A percentile compares a stretch with the other conserved stretches of the same genome.
Conservation (phyloP, 2,113 vertebrate genomes). For the Cyrtonyx montezumae region DNA sequence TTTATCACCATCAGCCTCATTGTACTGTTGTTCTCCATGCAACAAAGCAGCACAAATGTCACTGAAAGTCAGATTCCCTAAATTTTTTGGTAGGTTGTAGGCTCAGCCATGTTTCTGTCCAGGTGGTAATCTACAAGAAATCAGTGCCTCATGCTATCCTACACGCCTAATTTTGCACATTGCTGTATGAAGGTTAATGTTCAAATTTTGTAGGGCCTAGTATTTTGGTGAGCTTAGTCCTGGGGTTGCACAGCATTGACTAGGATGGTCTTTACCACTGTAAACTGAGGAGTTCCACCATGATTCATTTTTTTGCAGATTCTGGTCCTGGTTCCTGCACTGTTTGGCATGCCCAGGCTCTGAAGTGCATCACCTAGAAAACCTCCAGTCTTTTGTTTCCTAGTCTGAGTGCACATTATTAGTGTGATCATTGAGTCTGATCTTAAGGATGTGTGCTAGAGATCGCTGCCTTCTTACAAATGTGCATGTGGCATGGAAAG, state of each 20-base stretch:
- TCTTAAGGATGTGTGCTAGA: background rate
- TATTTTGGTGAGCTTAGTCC: background rate
- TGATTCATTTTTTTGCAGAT: fast-evolving
- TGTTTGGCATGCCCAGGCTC: fast-evolving
- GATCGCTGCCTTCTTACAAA: slow-evolving; percentile 28
- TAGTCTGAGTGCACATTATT: background rate
- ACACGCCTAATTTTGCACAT: background rate
- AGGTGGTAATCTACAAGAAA: background rate
- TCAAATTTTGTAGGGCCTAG: background rate
- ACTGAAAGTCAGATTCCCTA: background rate
- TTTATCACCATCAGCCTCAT: background rate
- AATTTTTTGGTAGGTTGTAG: background rate
- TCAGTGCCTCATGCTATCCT: background rate
- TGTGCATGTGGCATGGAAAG: background rate
- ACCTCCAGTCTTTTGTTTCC: background rate
- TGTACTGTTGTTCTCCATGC: background rate
- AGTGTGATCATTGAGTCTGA: background rate
- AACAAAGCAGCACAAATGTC: background rate
- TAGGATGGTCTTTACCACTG: background rate
- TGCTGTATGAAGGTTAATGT: background rate
- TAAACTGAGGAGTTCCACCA: background rate
- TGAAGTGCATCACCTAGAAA: background rate
- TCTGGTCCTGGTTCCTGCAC: background rate
- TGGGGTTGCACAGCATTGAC: background rate
- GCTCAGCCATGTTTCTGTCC: background rate